Percentiles rank a stretch among this genome's conserved stretches.
These are phyloP conservation scores for Bradypodion ventrale DNA, from an alignment of 2,797 vertebrate genomes.

Conservation along the genomic window DNA sequence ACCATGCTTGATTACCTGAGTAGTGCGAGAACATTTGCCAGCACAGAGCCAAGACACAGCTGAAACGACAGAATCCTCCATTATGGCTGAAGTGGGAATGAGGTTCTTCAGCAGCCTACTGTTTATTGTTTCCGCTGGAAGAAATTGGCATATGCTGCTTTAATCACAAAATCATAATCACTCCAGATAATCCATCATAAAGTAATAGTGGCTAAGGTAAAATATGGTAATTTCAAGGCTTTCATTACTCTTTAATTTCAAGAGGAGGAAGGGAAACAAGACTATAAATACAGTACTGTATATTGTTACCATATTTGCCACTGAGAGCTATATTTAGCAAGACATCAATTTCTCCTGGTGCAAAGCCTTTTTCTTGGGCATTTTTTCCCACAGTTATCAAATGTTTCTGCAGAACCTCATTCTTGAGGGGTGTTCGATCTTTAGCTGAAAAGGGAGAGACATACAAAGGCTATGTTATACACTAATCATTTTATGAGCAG, in stretches of 20 bases:
- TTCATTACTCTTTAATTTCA: background rate
- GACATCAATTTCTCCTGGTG: slow-evolving; percentile 80
- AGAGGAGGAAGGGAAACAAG: background rate
- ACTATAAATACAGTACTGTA: background rate
- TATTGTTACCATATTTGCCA: slow-evolving; percentile 86
- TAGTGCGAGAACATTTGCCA: slow-evolving; percentile 78
- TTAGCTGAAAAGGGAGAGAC: slow-evolving; percentile 72
- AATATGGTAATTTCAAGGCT: background rate
- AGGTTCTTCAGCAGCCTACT: slow-evolving; percentile 85
- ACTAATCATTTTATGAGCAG: background rate
- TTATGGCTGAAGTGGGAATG: slow-evolving; percentile 84
- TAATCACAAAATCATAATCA: background rate
- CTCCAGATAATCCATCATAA: background rate
- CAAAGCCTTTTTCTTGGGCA: slow-evolving; percentile 82
- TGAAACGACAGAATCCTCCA: slow-evolving; percentile 82
- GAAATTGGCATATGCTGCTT: slow-evolving; percentile 3
- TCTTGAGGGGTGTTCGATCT: slow-evolving; percentile 74
- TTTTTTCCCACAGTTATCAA: slow-evolving; percentile 82
- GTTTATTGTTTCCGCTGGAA: slow-evolving; percentile 70
- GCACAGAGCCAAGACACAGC: slow-evolving; percentile 86
- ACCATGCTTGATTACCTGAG: slow-evolving; percentile 79
- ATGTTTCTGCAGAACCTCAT: slow-evolving; percentile 76
- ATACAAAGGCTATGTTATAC: slow-evolving; percentile 1
- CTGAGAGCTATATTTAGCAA: slow-evolving; percentile 87
- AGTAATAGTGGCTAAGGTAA: background rate